Percentiles rank a stretch among this genome's conserved stretches.
These are phyloP conservation scores for Galerucella calmariensis DNA, from an alignment of 2,888 invertebrate genomes.

Conservation along the genomic window DNA sequence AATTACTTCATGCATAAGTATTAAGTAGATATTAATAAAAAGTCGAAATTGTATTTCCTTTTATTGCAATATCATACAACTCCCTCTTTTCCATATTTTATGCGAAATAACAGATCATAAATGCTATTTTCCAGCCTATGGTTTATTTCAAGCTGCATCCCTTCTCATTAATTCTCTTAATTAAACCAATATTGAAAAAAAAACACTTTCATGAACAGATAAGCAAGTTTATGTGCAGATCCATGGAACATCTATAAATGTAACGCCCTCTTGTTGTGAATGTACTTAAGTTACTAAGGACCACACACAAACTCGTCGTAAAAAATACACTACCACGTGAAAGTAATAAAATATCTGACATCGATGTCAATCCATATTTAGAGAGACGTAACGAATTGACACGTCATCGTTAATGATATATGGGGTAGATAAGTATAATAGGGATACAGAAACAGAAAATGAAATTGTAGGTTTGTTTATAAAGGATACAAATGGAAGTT, in stretches of 20 bases:
- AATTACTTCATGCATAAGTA: too few species aligned
- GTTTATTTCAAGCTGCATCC: too few species aligned
- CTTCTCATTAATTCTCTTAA: background rate
- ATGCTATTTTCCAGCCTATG: too few species aligned
- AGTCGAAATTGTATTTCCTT: too few species aligned
- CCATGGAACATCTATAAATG: slow-evolving; percentile 36
- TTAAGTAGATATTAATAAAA: too few species aligned
- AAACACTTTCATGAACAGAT: slow-evolving; percentile 29
- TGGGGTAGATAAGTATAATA: slow-evolving; percentile 1
- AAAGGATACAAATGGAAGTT: too few species aligned
- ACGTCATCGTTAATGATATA: slow-evolving; percentile 33
- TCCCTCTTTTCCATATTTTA: too few species aligned
- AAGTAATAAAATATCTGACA: slow-evolving; percentile 47
- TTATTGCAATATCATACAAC: too few species aligned
- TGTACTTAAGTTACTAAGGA: slow-evolving; percentile 35
- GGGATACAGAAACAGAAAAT: slow-evolving; percentile 5
- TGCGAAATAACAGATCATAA: too few species aligned
- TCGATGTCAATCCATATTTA: slow-evolving; percentile 44
- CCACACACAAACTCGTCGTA: slow-evolving; percentile 41
- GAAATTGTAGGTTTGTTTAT: background rate
- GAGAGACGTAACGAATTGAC: slow-evolving; percentile 45
- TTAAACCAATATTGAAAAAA: slow-evolving; percentile 32
- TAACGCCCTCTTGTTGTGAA: slow-evolving; percentile 44
- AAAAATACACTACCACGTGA: slow-evolving; percentile 42
- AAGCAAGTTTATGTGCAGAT: slow-evolving; percentile 41